Evolutionary conservation across 1,140 invertebrate genomes (phyloP), one percentile per base, ranked within the genome.

Genomic region (Drosophila mayri): DNA sequence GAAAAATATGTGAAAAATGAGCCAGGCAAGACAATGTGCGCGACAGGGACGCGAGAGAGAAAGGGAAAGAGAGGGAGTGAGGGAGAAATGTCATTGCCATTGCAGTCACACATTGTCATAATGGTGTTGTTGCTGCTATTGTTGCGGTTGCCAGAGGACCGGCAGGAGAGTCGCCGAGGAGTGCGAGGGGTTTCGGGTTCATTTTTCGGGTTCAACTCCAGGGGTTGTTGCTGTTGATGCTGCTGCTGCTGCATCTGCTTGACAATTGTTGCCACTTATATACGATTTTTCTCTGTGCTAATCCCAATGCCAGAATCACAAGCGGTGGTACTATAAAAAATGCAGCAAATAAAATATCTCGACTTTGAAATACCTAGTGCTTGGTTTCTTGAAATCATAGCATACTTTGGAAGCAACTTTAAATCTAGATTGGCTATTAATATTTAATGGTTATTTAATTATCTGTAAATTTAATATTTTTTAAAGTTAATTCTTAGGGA

Each of bases 1-100:
- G 83, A 83, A 83, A 87, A 77, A 83, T 80, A 81, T 81, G 46
- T 85, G 85, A 88, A 80, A 84, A 84, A 84, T 73, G 76, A 82
- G 61, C 25, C 35, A 41, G 32, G 46, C 37, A 70, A 38, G 54
- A 58, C 72, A 76, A 65, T 77, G 55, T 28, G 58, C 40, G 40
- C 46, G 76, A 61, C 37, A 46, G 66, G 58, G 61, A 73, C 71
- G 41, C 43, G 49, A 30, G 25, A 58, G 25, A 16, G 12, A 20
- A n/a, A 30, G 22, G 10, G 25, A 57, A 37, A 22, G 38, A n/a
- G 32, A 44, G 47, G 28, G 66, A 65, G 35, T 22, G 47, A 30
- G 44, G 38, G 38, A 35, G 59, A 60, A 68, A 81, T 90, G 76
- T 83, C 84, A 87, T 84, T 87, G 84, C 63, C 80, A 78, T 79